Evolutionary conservation across 2,888 invertebrate genomes (phyloP).

Genomic region (Aelia acuminata): DNA sequence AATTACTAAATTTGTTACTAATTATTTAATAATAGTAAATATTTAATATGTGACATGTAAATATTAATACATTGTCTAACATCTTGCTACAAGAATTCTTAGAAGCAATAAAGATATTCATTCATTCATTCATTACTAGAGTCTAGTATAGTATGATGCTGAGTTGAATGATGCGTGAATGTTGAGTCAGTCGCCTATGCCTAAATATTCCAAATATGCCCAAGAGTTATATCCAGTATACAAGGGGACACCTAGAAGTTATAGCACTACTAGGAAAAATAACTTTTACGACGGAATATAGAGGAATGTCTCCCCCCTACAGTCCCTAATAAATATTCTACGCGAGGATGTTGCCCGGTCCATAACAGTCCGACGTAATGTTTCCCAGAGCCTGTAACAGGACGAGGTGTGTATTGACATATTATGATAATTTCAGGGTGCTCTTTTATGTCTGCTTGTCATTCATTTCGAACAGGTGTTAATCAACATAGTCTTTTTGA

Average conservation of each 20-base stretch:
- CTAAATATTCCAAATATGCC: background rate
- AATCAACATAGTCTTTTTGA: background rate
- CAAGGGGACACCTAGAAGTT: background rate
- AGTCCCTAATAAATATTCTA: background rate
- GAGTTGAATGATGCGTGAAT: background rate
- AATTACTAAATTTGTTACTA: no score
- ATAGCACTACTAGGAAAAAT: background rate
- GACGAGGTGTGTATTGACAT: slow-evolving; percentile 9
- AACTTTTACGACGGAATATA: background rate
- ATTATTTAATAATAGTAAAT: no score
- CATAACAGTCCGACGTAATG: background rate
- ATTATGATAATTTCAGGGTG: background rate
- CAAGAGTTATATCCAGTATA: background rate
- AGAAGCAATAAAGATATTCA: no score
- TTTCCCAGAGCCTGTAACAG: background rate
- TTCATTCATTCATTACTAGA: no score
- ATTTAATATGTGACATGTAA: no score
- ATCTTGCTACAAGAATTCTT: no score
- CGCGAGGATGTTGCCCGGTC: background rate
- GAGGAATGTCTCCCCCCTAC: background rate
- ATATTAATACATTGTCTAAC: no score
- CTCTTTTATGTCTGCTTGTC: background rate
- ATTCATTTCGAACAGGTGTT: background rate
- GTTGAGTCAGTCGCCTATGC: background rate
- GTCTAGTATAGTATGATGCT: no score